These are phyloP conservation scores for Hirtodrosophila trivittata DNA, from an alignment of 2,888 invertebrate species.

Conservation along the genomic window DNA sequence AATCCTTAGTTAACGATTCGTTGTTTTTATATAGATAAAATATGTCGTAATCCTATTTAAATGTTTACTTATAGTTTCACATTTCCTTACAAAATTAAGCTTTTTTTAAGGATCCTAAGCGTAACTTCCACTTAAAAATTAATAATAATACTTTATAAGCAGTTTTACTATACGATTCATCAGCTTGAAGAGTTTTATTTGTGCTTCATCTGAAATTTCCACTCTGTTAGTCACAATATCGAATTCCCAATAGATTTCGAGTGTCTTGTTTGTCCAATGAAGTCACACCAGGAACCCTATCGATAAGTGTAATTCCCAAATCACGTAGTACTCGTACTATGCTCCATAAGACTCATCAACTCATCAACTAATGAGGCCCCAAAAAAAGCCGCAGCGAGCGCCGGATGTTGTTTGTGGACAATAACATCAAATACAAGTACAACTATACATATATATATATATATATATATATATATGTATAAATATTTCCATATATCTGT, in stretches of 20 bases:
- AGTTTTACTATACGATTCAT: background rate
- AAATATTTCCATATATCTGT: constrained; percentile 11
- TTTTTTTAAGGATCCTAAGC: no score
- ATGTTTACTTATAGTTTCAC: no score
- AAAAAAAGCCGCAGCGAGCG: constrained; percentile 42
- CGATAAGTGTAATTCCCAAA: constrained; percentile 66
- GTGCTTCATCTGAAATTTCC: constrained; percentile 10
- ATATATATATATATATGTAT: constrained; percentile 22
- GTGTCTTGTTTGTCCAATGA: constrained; percentile 43
- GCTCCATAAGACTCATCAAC: constrained; percentile 50
- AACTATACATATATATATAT: constrained; percentile 2
- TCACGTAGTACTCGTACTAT: constrained; percentile 37
- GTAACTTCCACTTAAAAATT: no score
- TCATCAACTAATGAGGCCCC: constrained; percentile 68
- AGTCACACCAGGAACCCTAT: constrained; percentile 39
- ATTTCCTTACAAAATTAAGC: no score
- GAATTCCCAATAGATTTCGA: constrained; percentile 35
- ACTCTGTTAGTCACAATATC: constrained; percentile 48
- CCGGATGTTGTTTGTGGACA: constrained; percentile 48
- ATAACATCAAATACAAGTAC: constrained; percentile 41
- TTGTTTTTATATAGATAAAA: no score
- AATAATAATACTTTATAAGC: constrained; percentile 9
- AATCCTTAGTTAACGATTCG: no score
- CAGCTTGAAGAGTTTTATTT: background rate
- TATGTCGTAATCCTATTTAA: no score